Evolutionary conservation across 2,113 vertebrate genomes (phyloP).

Genomic region (Pelusios castaneus): DNA sequence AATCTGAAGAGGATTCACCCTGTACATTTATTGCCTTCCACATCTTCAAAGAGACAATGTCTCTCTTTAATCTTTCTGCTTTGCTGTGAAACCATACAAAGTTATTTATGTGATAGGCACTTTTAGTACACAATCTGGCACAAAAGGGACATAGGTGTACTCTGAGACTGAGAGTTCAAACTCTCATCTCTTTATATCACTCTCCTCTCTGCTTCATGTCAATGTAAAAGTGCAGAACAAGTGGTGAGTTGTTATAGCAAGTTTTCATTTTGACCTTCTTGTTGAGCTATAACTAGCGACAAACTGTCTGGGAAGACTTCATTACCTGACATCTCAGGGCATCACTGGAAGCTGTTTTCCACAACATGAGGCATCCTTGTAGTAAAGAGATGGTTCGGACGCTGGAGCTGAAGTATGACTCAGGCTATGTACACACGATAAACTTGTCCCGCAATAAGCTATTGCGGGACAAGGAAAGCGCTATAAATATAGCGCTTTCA

Average conservation of each 20-base stretch:
- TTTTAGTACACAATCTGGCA: slow-evolving; percentile 73
- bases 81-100: slow-evolving; percentile 75
- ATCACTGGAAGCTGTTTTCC: slow-evolving; percentile 21
- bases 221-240: slow-evolving; percentile 54
- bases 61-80: slow-evolving; percentile 76
- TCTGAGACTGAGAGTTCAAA: slow-evolving; percentile 74
- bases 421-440: too few species aligned
- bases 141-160: slow-evolving; percentile 50
- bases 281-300: slow-evolving; percentile 19
- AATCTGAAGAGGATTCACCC: slow-evolving; percentile 79
- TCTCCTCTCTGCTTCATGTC: background rate
- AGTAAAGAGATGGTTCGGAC: slow-evolving; percentile 13
- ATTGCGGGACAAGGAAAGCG: too few species aligned
- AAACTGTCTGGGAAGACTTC: slow-evolving; percentile 52
- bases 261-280: slow-evolving; percentile 33
- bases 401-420: slow-evolving; percentile 5
- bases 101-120: slow-evolving; percentile 77
- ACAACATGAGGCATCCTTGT: slow-evolving; percentile 21
- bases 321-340: slow-evolving; percentile 47
- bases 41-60: slow-evolving; percentile 79
- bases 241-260: slow-evolving; percentile 13
- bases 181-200: slow-evolving; percentile 60
- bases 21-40: slow-evolving; percentile 78
- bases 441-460: too few species aligned
- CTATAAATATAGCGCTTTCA: too few species aligned